Evolutionary conservation across 1,140 invertebrate genomes (phyloP).

Genomic region (Capitella teleta): DNA sequence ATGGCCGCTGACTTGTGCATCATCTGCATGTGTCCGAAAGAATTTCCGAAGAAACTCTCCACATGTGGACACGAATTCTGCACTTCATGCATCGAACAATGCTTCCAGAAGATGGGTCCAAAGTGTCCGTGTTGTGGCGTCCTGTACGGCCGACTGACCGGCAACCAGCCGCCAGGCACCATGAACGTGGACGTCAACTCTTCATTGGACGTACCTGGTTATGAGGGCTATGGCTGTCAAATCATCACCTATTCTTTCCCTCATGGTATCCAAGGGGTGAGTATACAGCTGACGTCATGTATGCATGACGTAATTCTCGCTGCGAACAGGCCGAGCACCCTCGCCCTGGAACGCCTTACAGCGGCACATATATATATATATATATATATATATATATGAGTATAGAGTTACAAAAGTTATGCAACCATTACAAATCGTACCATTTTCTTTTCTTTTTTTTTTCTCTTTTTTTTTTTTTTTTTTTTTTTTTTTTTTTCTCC

Average conservation of each 20-base stretch:
- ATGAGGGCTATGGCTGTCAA: slow-evolving; percentile 4
- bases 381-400: no score
- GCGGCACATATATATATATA: no score
- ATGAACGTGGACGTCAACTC: background rate
- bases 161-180: slow-evolving; percentile 22
- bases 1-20: slow-evolving; percentile 7
- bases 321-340: slow-evolving; percentile 18
- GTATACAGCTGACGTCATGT: no score
- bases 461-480: no score
- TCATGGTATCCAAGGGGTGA: slow-evolving; percentile 12
- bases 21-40: slow-evolving; percentile 4
- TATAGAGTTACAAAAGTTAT: no score
- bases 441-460: no score
- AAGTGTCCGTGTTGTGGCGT: slow-evolving; percentile 26
- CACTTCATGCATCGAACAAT: background rate
- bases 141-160: slow-evolving; percentile 21
- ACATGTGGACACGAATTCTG: slow-evolving; percentile 10
- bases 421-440: no score
- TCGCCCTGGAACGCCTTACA: slow-evolving; percentile 15
- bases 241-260: slow-evolving; percentile 7
- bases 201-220: background rate
- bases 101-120: slow-evolving; percentile 13
- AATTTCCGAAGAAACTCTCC: background rate
- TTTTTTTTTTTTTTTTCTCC: no score
- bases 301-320: no score